Evolutionary conservation across 2,797 vertebrate species (phyloP).

Genomic region (Bucorvus abyssinicus): DNA sequence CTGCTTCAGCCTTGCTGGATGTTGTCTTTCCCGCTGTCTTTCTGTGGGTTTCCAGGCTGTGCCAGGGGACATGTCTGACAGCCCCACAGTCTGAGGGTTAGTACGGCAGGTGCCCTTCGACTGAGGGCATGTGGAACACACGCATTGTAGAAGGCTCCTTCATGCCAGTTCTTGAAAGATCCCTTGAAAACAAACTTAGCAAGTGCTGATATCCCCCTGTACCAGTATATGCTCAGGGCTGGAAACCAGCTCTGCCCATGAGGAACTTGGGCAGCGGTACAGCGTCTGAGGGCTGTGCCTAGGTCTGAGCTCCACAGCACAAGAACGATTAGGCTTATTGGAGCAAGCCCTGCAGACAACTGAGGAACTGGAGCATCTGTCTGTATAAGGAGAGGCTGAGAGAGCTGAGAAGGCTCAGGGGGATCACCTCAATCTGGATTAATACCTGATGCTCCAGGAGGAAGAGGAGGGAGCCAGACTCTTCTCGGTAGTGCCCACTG

Average conservation of each 20-base stretch:
- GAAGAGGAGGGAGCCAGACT: neutral
- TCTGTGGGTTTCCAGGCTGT: neutral
- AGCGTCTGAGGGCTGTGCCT: neutral
- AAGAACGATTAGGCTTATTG: neutral
- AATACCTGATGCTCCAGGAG: neutral
- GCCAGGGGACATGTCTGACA: fast-evolving
- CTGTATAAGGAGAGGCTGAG: neutral
- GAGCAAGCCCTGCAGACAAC: neutral
- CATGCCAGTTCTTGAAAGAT: neutral
- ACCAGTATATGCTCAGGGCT: neutral
- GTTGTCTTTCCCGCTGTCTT: neutral
- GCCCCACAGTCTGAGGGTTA: neutral
- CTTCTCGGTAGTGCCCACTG: neutral
- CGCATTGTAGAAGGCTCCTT: neutral
- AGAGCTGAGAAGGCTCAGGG: neutral
- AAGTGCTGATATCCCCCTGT: neutral
- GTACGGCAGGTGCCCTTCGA: neutral
- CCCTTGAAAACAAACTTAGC: neutral
- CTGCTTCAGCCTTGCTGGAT: neutral
- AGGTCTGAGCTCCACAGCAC: neutral
- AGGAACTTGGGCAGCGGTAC: no score
- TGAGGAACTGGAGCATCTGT: neutral
- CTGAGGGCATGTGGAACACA: neutral
- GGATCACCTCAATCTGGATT: neutral
- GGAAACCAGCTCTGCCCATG: neutral